Base-by-base conservation (phyloP, 2,113 vertebrate species). In the Oryzias woworae region DNA sequence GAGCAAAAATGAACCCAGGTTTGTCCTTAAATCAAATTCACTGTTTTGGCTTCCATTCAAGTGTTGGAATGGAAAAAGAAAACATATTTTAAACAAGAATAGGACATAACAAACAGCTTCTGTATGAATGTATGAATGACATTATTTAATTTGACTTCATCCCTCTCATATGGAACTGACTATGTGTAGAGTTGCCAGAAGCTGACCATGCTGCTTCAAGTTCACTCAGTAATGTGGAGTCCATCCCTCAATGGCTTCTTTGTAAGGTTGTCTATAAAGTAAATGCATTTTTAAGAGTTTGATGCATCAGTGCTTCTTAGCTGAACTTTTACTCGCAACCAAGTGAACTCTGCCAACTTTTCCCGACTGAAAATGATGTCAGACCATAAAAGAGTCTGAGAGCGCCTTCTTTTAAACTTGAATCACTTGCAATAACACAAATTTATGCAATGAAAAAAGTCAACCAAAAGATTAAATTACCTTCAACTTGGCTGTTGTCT, bases 211-310 rank as follows among this genome's bases (percentile, higher is more conserved):
- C 66, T 17, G 48, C 59, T 69, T 55, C 42, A 53, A 68, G n/a
- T 2, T 48, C 58, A 67, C 58, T 72, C 64, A 57, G 65, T 66
- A 66, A 77, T 31, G 47, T 53, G 66, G 51, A 73, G 69, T 26
- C 65, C 66, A 77, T 81, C 66, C 58, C 67, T 89, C 82, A 88
- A 87, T 85, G 80, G 24, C 20, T 48, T 59, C 86, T 83, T 89
- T 89, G 87, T 88, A 53, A 68, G 43, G 66, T 59, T 14, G 22
- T 65, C 75, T 75, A 78, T 85, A 88, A 87, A 89, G 69, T 55
- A 71, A 78, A 64, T 72, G 64, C 76, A 53, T 71, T 69, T 42
- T 80, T 79, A 74, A 62, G 55, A 49, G 51, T 58, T 71, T 46
- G 77, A 82, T 14, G 73, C 82, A 73, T 76, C 71, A 28, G 48